A percentile compares a stretch with the other conserved stretches of the same genome.
These are phyloP conservation scores for Gambelia wislizenii DNA, from an alignment of 2,797 vertebrate genomes.

Conservation along the genomic window DNA sequence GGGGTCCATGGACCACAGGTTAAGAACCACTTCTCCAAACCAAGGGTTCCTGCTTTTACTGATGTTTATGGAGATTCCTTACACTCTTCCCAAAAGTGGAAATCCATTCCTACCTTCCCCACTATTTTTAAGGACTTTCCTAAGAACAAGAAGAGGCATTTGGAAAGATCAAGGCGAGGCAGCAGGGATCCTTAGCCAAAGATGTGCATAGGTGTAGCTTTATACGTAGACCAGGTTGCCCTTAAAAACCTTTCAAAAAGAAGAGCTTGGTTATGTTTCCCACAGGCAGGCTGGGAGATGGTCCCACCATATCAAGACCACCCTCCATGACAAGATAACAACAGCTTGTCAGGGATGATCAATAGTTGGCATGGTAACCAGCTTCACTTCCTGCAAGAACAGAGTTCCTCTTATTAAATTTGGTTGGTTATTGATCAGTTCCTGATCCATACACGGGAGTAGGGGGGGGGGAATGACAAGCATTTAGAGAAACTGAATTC, in stretches of 20 bases:
- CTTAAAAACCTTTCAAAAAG: constrained; percentile 37
- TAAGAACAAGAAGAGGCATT: too few species aligned
- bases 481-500: constrained; percentile 65
- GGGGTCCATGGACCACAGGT: too few species aligned
- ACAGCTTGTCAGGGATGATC: constrained; percentile 72
- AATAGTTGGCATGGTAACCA: constrained; percentile 82
- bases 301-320: constrained; percentile 58
- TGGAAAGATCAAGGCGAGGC: not conserved
- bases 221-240: not conserved
- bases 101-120: not conserved
- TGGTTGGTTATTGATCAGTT: constrained; percentile 78
- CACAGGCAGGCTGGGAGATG: not conserved
- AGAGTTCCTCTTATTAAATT: constrained; percentile 81
- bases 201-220: not conserved
- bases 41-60: too few species aligned
- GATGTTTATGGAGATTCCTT: too few species aligned
- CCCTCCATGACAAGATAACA: constrained; percentile 66
- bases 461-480: constrained; percentile 69
- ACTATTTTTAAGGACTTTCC: not conserved
- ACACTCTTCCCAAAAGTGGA: not conserved
- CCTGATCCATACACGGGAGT: constrained; percentile 68
- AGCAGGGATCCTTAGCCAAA: too few species aligned
- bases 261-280: constrained; percentile 22
- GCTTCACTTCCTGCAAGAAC: constrained; percentile 73
- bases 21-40: too few species aligned